Percentiles rank a stretch among this genome's conserved stretches.
These are phyloP conservation scores for Hippocampus guttulatus DNA, from an alignment of 2,113 vertebrate species.

Conservation along the genomic window DNA sequence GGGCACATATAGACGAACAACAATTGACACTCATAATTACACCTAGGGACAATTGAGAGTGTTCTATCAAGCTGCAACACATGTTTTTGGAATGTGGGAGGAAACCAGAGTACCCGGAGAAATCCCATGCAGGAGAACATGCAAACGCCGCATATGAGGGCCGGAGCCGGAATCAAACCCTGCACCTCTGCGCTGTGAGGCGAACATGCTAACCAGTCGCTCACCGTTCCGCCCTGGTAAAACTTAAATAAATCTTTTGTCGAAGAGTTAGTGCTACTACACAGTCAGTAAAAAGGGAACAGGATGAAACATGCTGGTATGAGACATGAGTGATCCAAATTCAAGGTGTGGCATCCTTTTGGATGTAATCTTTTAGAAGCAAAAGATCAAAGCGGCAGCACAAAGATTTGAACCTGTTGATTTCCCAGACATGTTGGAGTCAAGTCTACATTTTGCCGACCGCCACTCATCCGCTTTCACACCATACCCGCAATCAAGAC, in stretches of 20 bases:
- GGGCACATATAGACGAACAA: too few species aligned
- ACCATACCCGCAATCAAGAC: not conserved
- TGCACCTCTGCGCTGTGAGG: too few species aligned
- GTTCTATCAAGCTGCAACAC: too few species aligned
- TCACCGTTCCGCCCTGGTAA: too few species aligned
- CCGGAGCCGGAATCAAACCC: too few species aligned
- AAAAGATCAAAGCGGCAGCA: not conserved
- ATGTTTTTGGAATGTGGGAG: too few species aligned
- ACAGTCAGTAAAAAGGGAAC: not conserved
- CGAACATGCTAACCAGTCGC: too few species aligned
- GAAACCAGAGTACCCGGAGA: too few species aligned
- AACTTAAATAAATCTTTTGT: not conserved
- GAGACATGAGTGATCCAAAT: not conserved
- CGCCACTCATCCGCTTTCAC: not conserved
- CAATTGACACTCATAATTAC: too few species aligned
- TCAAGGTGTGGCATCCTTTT: slow-evolving; percentile 2
- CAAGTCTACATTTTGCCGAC: not conserved
- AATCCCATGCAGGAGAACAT: too few species aligned
- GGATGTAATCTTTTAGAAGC: not conserved
- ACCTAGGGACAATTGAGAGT: too few species aligned
- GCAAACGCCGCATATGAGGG: too few species aligned
- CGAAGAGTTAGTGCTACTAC: slow-evolving; percentile 3
- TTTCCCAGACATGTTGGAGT: not conserved
- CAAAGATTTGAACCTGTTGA: slow-evolving; percentile 8
- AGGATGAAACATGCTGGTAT: not conserved